Conservation (phyloP, 2,113 vertebrate species). For the Nematolebias whitei region DNA sequence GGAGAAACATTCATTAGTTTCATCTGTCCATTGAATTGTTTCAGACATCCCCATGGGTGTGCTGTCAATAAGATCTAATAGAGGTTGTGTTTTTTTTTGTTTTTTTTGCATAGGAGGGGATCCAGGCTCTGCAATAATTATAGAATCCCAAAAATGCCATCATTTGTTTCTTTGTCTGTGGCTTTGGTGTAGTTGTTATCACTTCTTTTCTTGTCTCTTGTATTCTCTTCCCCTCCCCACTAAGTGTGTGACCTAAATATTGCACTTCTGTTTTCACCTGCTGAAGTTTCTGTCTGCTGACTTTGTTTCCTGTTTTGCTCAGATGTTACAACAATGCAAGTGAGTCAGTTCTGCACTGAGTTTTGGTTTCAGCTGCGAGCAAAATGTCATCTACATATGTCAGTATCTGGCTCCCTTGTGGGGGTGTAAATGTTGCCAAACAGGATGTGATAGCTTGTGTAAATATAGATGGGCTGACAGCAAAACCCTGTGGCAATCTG, state of each 20-base stretch:
- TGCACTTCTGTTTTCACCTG: neutral
- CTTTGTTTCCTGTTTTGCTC: neutral
- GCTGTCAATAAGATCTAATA: neutral
- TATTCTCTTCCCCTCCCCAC: neutral
- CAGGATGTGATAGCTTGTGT: neutral
- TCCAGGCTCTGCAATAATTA: neutral
- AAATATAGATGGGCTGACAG: neutral
- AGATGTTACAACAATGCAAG: neutral
- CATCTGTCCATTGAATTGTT: neutral
- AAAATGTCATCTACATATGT: neutral
- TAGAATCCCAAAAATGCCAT: neutral
- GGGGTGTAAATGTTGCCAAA: neutral
- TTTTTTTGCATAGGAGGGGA: neutral
- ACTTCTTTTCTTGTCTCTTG: neutral
- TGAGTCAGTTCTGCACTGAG: neutral
- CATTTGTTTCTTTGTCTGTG: neutral
- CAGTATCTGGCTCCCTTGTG: neutral
- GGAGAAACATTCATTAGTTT: rapidly evolving
- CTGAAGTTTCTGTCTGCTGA: neutral
- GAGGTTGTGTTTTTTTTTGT: neutral
- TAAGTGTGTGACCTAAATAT: neutral
- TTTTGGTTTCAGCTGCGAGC: neutral
- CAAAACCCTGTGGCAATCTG: neutral
- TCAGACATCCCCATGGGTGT: neutral
- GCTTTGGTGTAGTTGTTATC: neutral